These are phyloP conservation scores for Enteromius paludinosus DNA, from an alignment of 2,797 vertebrate genomes.

Conservation along the genomic window DNA sequence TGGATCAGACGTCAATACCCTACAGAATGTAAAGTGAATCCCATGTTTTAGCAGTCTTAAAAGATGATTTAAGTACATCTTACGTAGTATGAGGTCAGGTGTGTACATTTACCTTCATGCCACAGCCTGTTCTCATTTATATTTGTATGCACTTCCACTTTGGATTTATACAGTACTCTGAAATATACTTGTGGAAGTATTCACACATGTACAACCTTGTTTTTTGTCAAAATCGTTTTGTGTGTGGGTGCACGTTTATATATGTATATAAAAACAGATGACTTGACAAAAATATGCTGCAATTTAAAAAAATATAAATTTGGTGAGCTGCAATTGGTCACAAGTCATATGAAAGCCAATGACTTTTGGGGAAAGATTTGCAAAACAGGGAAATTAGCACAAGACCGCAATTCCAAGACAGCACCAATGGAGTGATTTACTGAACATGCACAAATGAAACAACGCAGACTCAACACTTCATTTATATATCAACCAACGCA, in stretches of 20 bases:
- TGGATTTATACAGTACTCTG: neutral
- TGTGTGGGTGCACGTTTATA: neutral
- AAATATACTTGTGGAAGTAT: neutral
- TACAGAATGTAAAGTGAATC: constrained; percentile 43
- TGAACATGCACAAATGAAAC: neutral
- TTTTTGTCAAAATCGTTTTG: neutral
- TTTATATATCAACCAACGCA: neutral
- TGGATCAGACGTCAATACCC: constrained; percentile 36
- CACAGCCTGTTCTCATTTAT: constrained; percentile 3
- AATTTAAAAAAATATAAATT: neutral
- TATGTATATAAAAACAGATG: neutral
- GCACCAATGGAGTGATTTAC: neutral
- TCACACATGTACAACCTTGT: neutral
- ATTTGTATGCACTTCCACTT: neutral
- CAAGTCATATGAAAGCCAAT: neutral
- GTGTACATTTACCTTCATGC: neutral
- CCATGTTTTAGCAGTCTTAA: constrained; percentile 40
- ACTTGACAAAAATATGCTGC: neutral
- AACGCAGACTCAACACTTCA: neutral
- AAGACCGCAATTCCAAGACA: neutral
- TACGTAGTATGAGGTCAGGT: neutral
- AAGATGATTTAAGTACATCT: constrained; percentile 15
- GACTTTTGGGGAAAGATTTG: neutral
- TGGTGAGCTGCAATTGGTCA: neutral
- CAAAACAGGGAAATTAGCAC: neutral